Evolutionary conservation across 2,113 vertebrate species (phyloP), one percentile per base, ranked within the genome.

Genomic region (Sinocyclocheilus anophthalmus): DNA sequence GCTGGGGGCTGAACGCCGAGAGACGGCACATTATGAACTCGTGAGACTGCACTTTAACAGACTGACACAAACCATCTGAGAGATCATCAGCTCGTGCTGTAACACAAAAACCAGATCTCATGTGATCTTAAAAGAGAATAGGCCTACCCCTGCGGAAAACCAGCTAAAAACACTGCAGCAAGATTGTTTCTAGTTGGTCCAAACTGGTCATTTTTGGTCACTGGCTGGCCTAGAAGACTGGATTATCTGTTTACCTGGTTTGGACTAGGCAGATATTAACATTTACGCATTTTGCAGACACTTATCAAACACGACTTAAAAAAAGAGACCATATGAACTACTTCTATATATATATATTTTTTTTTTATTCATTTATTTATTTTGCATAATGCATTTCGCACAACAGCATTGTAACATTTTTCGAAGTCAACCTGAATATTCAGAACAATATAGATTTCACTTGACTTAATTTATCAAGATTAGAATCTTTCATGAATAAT

Each of bases 1-100:
- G 83, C 85, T 87, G 88, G 81, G 22, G 26, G 24, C 30, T 55
- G 73, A 84, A 81, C 57, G 39, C 76, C 7, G 20, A 50, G 76
- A 81, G 42, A 63, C 65, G 12, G 9, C 70, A 82, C 55, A 70
- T 78, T 59, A 50, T 37, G 22, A 80, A 33, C 70, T 80, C 11
- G 4, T 0, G 7, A 72, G 61, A 80, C 26, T 53, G 67, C 67
- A 53, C 61, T n/a, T 67, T n/a, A 24, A 50, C 39, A 14, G 63
- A 76, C 45, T 26, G 42, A 77, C 48, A 59, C 45, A n/a, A 26
- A 77, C 9, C 24, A 79, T 73, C 37, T 42, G 4, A 55, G 14
- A 55, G 48, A 77, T 53, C 48, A 3, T 50, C 14, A 77, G 26
- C 14, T 33, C 12, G 4, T 37, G 37, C 37, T 37, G 37, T 37